Base-by-base conservation (phyloP, 2,113 vertebrate genomes). In the Dryoscopus gambensis region DNA sequence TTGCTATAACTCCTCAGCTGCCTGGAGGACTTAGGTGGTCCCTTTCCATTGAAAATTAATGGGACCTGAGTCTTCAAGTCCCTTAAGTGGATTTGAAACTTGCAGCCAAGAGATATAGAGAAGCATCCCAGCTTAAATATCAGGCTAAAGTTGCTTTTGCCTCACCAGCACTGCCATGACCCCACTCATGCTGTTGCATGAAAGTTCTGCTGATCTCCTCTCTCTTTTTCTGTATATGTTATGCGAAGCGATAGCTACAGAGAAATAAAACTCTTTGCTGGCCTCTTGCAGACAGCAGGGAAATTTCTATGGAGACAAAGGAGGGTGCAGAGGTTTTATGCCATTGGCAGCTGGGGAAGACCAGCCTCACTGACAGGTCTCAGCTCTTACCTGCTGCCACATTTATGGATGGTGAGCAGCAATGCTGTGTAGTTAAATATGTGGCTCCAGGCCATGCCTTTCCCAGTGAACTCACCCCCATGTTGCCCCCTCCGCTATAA, bases 51-150 rank as follows among this genome's bases (percentile, higher is more conserved):
- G 82, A 93, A 93, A 91, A 96, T 96, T 95, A 63, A 93, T 92
- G 88, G 68, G 22, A 95, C 3, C 42, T 87, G 89, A 95, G 86
- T 67, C 62, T 94, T 84, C 60, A 75, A 5, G 46, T 96, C 94
- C 67, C 96, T 87, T 90, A 96, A 96, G 92, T 93, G 93, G 79
- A 55, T 94, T 93, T 93, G 71, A 88, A 96, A 86, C 55, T 93
- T 73, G 30, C 46, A 83, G 75, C 63, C 87, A 93, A 85, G 87
- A 65, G 59, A 55, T 0, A 1, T 2, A 70, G 35, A 63, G 55
- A 83, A 77, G 19, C 35, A 87, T 84, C 30, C 39, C 33, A 76
- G 25, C 37, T 69, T 57, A 70, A 81, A n/a, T 46, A 85, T 15
- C 11, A 67, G 71, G 27, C 23, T 87, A 50, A 80, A 52, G 28